phyloP scores from a whole-genome alignment of 2,888 invertebrate genomes.

The Hedya salicella region DNA sequence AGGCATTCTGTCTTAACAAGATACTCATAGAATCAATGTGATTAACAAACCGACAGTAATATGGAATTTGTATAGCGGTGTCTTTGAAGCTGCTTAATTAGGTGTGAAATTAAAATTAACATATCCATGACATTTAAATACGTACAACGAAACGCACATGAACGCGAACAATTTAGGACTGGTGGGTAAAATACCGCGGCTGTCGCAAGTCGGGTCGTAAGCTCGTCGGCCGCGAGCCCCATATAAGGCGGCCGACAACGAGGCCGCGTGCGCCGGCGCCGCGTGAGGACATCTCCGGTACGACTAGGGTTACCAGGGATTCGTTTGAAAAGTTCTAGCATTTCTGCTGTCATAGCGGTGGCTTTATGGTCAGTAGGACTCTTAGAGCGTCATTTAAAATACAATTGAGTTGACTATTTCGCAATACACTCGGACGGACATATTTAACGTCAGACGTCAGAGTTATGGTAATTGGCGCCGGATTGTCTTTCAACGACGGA shows the following conservation, averaged over 20 bases:
- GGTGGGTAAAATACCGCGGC: conserved; percentile 69
- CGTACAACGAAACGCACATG: conserved; percentile 32
- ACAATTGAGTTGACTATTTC: no score
- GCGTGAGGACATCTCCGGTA: conserved; percentile 55
- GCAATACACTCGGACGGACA: no score
- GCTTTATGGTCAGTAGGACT: no score
- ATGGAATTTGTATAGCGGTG: conserved; percentile 27
- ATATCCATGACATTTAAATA: conserved; percentile 45
- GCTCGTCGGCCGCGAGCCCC: conserved; percentile 72
- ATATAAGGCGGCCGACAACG: conserved; percentile 72
- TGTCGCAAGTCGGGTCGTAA: conserved; percentile 56
- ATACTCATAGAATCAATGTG: conserved; percentile 1
- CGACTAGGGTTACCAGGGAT: conserved; percentile 42
- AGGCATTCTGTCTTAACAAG: not conserved
- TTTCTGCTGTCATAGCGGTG: no score
- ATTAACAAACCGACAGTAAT: not conserved
- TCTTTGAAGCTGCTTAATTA: conserved; percentile 34
- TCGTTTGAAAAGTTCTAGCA: not conserved
- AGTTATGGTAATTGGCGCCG: no score
- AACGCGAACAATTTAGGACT: conserved; percentile 71
- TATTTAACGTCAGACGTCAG: no score
- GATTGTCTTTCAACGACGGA: no score
- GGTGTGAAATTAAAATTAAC: conserved; percentile 39
- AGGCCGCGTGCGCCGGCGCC: conserved; percentile 60
- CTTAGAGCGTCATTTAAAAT: no score